phyloP scores from a whole-genome alignment of 2,888 invertebrate genomes.

The Drosophila crucigera region DNA sequence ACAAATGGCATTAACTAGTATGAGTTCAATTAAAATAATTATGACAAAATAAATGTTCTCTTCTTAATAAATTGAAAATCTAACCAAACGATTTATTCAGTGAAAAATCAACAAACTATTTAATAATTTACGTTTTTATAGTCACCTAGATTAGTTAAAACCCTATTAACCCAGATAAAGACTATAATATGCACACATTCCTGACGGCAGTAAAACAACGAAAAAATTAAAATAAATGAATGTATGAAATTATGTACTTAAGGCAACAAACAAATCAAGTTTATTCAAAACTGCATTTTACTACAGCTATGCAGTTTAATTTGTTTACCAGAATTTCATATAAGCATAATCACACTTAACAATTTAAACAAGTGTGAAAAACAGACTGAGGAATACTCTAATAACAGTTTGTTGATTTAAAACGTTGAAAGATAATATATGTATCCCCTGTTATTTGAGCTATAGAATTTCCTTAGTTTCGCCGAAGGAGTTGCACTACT shows the following conservation, averaged over 20 bases:
- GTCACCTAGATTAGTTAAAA: not conserved
- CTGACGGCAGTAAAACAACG: not conserved
- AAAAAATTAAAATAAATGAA: not conserved
- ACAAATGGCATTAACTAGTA: constrained; percentile 51
- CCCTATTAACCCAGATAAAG: not conserved
- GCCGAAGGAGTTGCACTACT: not conserved
- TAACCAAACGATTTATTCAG: not conserved
- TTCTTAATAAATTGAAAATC: constrained; percentile 14
- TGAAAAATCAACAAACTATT: constrained; percentile 6
- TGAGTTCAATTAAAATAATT: constrained; percentile 65
- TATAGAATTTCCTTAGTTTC: not conserved
- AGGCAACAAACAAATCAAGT: not conserved
- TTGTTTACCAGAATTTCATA: not conserved
- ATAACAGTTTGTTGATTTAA: not conserved
- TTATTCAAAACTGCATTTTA: not conserved
- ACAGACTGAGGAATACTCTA: not conserved
- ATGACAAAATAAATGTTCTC: constrained; percentile 34
- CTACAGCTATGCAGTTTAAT: not conserved
- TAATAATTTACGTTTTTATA: not conserved
- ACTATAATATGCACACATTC: not conserved
- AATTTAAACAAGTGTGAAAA: not conserved
- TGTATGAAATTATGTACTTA: not conserved
- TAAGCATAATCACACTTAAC: not conserved
- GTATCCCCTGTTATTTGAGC: not conserved
- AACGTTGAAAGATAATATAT: not conserved